phyloP scores from a whole-genome alignment of 2,888 invertebrate species.

The Calliopum simillimum region DNA sequence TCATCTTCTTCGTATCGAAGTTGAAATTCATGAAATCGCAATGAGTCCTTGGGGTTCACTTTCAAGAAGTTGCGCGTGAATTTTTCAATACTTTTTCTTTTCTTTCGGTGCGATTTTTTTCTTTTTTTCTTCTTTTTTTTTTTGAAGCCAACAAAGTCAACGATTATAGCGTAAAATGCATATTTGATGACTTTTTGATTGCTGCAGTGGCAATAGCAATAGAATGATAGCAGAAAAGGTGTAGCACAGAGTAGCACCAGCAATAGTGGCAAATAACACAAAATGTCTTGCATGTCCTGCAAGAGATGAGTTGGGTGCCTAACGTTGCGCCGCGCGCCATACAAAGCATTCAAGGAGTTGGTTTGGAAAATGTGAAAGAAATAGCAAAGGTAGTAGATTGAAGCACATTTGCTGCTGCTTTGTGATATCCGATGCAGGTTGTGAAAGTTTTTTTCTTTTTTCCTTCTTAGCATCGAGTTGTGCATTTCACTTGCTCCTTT shows the following conservation, averaged over 20 bases:
- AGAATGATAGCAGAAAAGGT: background rate
- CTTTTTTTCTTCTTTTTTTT: background rate
- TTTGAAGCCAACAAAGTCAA: background rate
- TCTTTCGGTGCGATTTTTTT: background rate
- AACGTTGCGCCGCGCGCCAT: background rate
- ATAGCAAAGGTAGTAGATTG: background rate
- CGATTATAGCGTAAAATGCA: slow-evolving; percentile 46
- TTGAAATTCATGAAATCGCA: slow-evolving; percentile 25
- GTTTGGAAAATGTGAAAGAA: background rate
- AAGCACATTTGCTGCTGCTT: background rate
- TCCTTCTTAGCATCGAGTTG: too few relatives aligned
- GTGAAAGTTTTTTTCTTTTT: background rate
- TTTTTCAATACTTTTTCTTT: slow-evolving; percentile 3
- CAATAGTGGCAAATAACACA: background rate
- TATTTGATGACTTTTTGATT: slow-evolving; percentile 52
- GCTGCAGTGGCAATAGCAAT: slow-evolving; percentile 16
- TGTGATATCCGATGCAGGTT: background rate
- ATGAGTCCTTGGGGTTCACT: slow-evolving; percentile 29
- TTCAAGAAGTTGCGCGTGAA: slow-evolving; percentile 17
- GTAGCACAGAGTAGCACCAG: too few relatives aligned
- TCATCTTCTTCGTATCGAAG: slow-evolving; percentile 7
- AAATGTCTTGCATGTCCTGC: slow-evolving; percentile 9
- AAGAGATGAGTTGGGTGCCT: background rate
- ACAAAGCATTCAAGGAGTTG: background rate
- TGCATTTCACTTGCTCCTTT: background rate